Conservation (phyloP, 2,113 vertebrate species). For the Gobius niger region DNA sequence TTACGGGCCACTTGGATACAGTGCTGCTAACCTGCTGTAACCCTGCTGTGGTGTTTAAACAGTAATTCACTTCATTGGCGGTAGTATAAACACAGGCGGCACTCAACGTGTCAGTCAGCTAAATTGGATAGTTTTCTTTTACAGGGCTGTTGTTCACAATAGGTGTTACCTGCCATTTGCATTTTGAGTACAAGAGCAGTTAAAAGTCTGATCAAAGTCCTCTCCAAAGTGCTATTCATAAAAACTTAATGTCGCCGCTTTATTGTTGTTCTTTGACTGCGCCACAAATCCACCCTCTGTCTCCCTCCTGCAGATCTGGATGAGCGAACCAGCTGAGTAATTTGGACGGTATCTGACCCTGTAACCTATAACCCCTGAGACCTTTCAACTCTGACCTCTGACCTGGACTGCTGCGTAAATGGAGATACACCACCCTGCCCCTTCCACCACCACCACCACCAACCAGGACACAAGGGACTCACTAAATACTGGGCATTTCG, state of each 20-base stretch:
- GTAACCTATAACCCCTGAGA: slow-evolving; percentile 66
- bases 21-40: slow-evolving; percentile 61
- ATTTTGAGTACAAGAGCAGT: slow-evolving; percentile 62
- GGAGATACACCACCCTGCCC: slow-evolving; percentile 78
- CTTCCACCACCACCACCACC: neutral
- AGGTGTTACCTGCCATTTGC: slow-evolving; percentile 57
- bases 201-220: slow-evolving; percentile 69
- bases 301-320: slow-evolving; percentile 21
- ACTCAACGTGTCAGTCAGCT: slow-evolving; percentile 59
- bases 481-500: no score
- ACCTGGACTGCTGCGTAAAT: slow-evolving; percentile 75
- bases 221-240: slow-evolving; percentile 61
- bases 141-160: slow-evolving; percentile 56
- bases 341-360: slow-evolving; percentile 67
- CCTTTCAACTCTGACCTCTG: slow-evolving; percentile 76
- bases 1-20: slow-evolving; percentile 60
- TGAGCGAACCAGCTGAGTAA: slow-evolving; percentile 39
- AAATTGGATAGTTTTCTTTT: slow-evolving; percentile 65
- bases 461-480: no score
- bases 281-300: neutral
- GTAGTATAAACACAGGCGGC: slow-evolving; percentile 60
- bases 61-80: slow-evolving; percentile 65
- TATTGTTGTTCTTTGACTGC: slow-evolving; percentile 48
- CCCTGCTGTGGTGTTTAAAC: slow-evolving; percentile 60
- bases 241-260: slow-evolving; percentile 51